phyloP scores from a whole-genome alignment of 1,140 invertebrate genomes.

The Delia radicum region DNA sequence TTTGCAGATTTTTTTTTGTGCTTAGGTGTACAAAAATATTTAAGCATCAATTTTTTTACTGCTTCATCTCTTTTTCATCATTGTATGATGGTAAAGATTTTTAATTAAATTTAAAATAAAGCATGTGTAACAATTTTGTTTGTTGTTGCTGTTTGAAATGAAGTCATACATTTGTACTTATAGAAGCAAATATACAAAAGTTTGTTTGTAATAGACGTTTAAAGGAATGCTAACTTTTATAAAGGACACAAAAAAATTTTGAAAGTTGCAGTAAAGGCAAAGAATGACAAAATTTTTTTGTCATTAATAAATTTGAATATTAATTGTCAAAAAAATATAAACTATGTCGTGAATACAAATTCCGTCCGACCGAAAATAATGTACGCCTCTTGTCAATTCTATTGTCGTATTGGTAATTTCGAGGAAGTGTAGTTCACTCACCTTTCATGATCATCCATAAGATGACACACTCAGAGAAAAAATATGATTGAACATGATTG shows the following conservation, averaged over 20 bases:
- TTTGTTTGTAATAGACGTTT: not conserved
- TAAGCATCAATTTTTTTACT: not conserved
- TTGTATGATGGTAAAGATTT: not conserved
- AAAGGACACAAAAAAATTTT: not conserved
- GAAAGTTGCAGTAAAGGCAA: not conserved
- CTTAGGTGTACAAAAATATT: conserved; percentile 1
- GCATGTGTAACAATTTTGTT: conserved; percentile 1
- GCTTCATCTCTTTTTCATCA: not conserved
- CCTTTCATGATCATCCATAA: too few species aligned
- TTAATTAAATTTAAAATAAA: conserved; percentile 22
- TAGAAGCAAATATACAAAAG: not conserved
- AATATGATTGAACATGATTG: too few species aligned
- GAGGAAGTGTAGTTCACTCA: too few species aligned
- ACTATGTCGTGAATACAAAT: too few species aligned
- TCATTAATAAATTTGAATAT: not conserved
- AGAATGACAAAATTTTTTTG: too few species aligned
- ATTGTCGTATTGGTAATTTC: too few species aligned
- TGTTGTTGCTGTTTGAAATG: not conserved
- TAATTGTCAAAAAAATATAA: too few species aligned
- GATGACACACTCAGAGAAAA: too few species aligned
- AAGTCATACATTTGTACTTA: not conserved
- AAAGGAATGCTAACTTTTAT: not conserved
- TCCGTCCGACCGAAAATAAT: too few species aligned
- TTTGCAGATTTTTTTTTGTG: not conserved
- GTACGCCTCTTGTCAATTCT: too few species aligned